Conservation (phyloP, 1,140 invertebrate species). For the Lepidostoma basale region DNA sequence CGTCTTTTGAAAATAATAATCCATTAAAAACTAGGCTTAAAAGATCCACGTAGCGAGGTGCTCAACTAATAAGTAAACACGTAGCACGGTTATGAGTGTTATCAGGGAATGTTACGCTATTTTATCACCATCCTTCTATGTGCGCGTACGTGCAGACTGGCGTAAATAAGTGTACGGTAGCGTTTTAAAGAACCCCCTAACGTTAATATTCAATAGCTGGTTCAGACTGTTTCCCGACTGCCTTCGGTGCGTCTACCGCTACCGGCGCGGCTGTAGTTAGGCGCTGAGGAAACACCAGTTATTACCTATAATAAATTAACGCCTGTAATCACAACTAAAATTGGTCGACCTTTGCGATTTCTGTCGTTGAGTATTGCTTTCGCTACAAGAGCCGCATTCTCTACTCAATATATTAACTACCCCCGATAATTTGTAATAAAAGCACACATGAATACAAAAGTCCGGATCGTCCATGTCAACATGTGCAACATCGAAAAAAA, state of each 20-base stretch:
- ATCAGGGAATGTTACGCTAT: constrained; percentile 7
- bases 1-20: too few relatives aligned
- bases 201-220: background rate
- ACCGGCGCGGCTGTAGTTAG: background rate
- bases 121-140: constrained; percentile 17
- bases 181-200: background rate
- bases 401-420: too few relatives aligned
- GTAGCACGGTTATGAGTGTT: background rate
- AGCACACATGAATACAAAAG: too few relatives aligned
- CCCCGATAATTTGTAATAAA: too few relatives aligned
- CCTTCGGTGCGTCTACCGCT: background rate
- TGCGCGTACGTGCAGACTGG: background rate
- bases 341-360: constrained; percentile 9
- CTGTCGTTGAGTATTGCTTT: constrained; percentile 3
- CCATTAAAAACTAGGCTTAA: background rate
- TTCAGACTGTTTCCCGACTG: background rate
- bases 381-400: too few relatives aligned
- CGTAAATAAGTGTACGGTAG: background rate
- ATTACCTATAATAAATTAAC: constrained; percentile 18
- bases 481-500: too few relatives aligned
- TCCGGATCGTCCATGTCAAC: too few relatives aligned
- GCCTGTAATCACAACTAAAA: constrained; percentile 1
- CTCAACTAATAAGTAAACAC: constrained; percentile 8
- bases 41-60: background rate
- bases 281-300: background rate